These are phyloP conservation scores for Corythaixoides concolor DNA, from an alignment of 2,113 vertebrate genomes.

Conservation along the genomic window DNA sequence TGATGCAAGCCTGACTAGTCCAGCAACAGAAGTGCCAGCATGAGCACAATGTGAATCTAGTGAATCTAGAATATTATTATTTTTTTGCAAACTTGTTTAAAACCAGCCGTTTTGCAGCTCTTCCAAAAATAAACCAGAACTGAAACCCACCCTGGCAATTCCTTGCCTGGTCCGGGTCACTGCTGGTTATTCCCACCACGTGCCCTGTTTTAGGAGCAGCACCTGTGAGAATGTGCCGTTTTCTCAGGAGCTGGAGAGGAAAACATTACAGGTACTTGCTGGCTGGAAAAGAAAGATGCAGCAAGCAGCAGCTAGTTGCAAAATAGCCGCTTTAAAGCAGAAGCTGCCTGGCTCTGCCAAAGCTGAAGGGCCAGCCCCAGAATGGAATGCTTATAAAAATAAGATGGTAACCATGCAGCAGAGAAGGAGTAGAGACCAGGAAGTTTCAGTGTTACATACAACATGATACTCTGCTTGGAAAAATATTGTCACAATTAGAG, in stretches of 20 bases:
- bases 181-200: not conserved
- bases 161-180: accelerated
- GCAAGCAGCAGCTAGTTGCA: constrained; percentile 55
- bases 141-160: not conserved
- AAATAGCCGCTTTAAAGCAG: constrained; percentile 53
- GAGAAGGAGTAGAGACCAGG: constrained; percentile 50
- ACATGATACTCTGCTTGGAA: constrained; percentile 61
- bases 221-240: not conserved
- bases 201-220: not conserved
- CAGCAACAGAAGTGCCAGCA: not conserved
- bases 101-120: not conserved
- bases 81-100: not conserved
- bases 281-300: constrained; percentile 25
- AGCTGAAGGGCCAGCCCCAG: constrained; percentile 45
- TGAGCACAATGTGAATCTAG: not conserved
- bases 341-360: constrained; percentile 52
- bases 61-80: not conserved
- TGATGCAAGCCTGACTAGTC: not conserved
- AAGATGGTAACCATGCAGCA: constrained; percentile 63
- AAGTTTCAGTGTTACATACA: constrained; percentile 63
- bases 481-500: constrained; percentile 58
- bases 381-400: constrained; percentile 68
- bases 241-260: not conserved
- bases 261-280: constrained; percentile 15
- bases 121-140: not conserved